Percentiles rank a stretch among this genome's conserved stretches.
Conservation (phyloP, 2,888 invertebrate genomes). For the Meta bourneti region DNA sequence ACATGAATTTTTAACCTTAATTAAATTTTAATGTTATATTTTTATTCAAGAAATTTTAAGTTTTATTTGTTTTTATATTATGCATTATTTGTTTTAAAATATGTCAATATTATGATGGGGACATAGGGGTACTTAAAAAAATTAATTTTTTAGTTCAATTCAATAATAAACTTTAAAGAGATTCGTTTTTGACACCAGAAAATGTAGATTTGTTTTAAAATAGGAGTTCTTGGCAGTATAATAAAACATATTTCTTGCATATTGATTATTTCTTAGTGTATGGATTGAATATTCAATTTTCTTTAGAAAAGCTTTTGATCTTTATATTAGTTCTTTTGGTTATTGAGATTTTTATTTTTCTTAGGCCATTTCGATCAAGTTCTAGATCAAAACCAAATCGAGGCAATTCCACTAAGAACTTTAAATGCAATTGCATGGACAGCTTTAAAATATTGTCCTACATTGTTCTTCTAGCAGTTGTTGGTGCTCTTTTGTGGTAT, state of each 20-base stretch:
- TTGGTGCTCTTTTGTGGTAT: conserved; percentile 72
- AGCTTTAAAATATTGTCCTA: conserved; percentile 62
- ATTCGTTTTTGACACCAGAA: too few species aligned
- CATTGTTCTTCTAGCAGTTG: conserved; percentile 58
- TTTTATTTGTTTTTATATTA: too few species aligned
- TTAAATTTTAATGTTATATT: too few species aligned
- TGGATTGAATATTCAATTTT: not conserved
- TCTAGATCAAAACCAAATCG: conserved; percentile 56
- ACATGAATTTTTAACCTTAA: too few species aligned
- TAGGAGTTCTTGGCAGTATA: too few species aligned
- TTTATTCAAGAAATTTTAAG: too few species aligned
- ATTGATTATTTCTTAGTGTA: not conserved
- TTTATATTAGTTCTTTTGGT: not conserved
- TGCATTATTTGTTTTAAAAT: too few species aligned
- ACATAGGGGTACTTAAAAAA: too few species aligned
- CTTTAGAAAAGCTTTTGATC: not conserved
- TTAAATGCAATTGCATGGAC: conserved; percentile 61
- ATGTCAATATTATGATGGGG: too few species aligned
- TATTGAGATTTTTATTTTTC: conserved; percentile 3
- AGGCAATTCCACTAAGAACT: conserved; percentile 42
- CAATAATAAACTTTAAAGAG: too few species aligned
- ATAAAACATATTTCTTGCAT: not conserved
- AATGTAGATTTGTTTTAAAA: too few species aligned
- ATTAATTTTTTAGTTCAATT: too few species aligned
- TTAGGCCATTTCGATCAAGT: conserved; percentile 67